Percentiles rank a stretch among this genome's conserved stretches.
Evolutionary conservation across 64 coral and sea anemone genomes (phyloP).

Genomic region (Stichodactyla mertensii): DNA sequence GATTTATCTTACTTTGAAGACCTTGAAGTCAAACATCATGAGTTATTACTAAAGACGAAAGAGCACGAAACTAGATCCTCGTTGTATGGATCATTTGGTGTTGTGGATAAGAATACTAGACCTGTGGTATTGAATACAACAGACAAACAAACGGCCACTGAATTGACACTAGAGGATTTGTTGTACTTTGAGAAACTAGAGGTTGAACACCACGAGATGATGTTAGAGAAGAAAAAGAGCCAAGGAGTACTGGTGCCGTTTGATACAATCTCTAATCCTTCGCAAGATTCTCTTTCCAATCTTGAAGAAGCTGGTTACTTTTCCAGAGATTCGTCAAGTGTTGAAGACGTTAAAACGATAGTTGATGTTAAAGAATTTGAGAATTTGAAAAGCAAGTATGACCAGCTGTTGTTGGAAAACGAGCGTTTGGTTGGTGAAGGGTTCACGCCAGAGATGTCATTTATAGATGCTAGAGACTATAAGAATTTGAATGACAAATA

Average conservation of each 20-base stretch:
- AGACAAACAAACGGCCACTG: slow-evolving; percentile 29
- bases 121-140: background rate
- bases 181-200: slow-evolving; percentile 6
- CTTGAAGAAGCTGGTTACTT: background rate
- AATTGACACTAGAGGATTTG: slow-evolving; percentile 12
- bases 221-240: background rate
- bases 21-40: slow-evolving; percentile 33
- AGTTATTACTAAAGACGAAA: background rate
- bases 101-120: background rate
- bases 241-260: background rate
- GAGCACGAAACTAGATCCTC: background rate
- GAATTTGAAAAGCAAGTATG: background rate
- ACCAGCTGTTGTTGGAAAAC: background rate
- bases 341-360: background rate
- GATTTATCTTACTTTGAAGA: slow-evolving; percentile 37
- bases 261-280: no score
- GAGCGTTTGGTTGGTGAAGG: background rate
- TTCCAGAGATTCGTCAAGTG: background rate
- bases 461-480: background rate
- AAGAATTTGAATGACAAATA: background rate
- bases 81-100: background rate
- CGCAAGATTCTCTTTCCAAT: no score
- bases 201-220: background rate
- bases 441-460: background rate
- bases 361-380: background rate